A percentile compares a stretch with the other conserved stretches of the same genome.
Conservation (phyloP, 2,888 invertebrate species). For the Macaria notata region DNA sequence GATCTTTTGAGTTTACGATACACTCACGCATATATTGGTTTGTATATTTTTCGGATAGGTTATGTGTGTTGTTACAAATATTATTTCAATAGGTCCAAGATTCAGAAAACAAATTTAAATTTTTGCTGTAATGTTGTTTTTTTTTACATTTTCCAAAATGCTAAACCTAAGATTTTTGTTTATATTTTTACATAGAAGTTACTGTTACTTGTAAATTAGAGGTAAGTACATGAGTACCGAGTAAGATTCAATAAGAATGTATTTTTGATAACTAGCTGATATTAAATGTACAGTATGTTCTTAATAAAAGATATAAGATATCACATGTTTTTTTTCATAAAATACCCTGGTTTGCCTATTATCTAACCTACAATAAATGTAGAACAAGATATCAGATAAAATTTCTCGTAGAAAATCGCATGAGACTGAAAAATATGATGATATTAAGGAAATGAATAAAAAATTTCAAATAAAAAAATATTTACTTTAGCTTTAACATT, state of each 20-base stretch:
- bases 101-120: no score
- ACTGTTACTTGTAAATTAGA: conserved; percentile 28
- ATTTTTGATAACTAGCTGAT: conserved; percentile 30
- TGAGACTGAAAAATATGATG: no score
- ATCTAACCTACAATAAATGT: no score
- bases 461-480: no score
- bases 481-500: no score
- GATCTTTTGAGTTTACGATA: neutral
- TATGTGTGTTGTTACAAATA: conserved; percentile 20
- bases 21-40: conserved; percentile 6
- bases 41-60: conserved; percentile 8
- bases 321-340: conserved; percentile 4
- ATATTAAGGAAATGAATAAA: no score
- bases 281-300: conserved; percentile 35
- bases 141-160: conserved; percentile 11
- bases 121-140: no score
- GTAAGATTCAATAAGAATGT: conserved; percentile 29
- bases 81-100: neutral
- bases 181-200: conserved; percentile 25
- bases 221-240: conserved; percentile 31
- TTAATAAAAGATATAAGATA: conserved; percentile 29
- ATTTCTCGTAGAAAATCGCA: no score
- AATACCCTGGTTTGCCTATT: no score
- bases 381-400: no score
- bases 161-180: conserved; percentile 27